Evolutionary conservation across 1,140 invertebrate species (phyloP).

Genomic region (Lanistes nyassanus): DNA sequence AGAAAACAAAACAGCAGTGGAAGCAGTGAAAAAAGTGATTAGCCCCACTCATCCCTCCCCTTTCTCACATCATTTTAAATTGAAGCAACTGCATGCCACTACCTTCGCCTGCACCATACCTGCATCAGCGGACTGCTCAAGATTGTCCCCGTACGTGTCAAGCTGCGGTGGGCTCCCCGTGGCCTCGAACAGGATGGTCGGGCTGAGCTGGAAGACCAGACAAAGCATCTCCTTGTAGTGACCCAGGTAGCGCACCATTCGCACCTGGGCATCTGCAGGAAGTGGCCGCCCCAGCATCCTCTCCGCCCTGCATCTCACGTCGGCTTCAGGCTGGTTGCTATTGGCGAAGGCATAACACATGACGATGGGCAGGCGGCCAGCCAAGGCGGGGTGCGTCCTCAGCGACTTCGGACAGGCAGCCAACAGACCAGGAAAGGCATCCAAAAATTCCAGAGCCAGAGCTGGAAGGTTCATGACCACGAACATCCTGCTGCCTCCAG

Average conservation of each 20-base stretch:
- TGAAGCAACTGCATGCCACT: background rate
- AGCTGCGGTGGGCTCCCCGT: background rate
- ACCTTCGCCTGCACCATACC: background rate
- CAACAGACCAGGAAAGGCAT: slow-evolving; percentile 75
- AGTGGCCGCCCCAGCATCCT: slow-evolving; percentile 73
- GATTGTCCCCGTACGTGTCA: background rate
- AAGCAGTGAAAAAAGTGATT: background rate
- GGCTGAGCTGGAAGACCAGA: slow-evolving; percentile 77
- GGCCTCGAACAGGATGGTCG: slow-evolving; percentile 50
- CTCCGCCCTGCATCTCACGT: slow-evolving; percentile 75
- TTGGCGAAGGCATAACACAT: slow-evolving; percentile 67
- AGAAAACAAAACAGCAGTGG: background rate
- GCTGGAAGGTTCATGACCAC: slow-evolving; percentile 97
- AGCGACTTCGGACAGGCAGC: slow-evolving; percentile 16
- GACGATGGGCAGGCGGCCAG: slow-evolving; percentile 32
- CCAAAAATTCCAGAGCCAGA: slow-evolving; percentile 86
- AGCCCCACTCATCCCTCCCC: no score
- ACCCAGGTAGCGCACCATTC: slow-evolving; percentile 88
- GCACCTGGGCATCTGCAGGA: slow-evolving; percentile 73
- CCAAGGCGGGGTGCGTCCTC: background rate
- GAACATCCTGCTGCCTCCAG: slow-evolving; percentile 56
- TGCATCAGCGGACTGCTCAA: background rate
- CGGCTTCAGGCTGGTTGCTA: slow-evolving; percentile 67
- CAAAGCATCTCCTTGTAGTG: slow-evolving; percentile 95
- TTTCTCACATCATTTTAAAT: no score